phyloP scores from a whole-genome alignment of 1,140 invertebrate genomes.

The Ephestia elutella region DNA sequence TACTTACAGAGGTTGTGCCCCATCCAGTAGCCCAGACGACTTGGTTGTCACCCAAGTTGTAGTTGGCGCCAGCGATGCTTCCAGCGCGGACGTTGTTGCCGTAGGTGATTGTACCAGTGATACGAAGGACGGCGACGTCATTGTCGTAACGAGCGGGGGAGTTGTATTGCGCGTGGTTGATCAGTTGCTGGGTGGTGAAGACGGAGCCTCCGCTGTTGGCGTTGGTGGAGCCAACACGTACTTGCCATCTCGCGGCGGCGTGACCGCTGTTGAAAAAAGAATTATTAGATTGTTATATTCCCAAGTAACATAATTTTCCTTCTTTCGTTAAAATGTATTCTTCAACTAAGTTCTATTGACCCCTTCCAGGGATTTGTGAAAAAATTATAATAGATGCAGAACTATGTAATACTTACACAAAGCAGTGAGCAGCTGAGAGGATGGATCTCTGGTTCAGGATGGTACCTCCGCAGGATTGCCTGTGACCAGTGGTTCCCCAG shows the following conservation, averaged over 20 bases:
- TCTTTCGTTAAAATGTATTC: too few species aligned
- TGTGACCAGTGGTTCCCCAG: constrained; percentile 11
- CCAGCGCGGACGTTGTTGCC: constrained; percentile 17
- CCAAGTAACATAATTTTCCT: too few species aligned
- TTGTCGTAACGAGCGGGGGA: constrained; percentile 13
- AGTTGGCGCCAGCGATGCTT: constrained; percentile 25
- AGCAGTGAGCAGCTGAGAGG: constrained; percentile 34
- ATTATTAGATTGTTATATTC: too few species aligned
- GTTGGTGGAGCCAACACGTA: constrained; percentile 32
- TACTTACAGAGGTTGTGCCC: constrained; percentile 39
- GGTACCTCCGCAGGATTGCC: constrained; percentile 29
- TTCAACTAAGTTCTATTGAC: too few species aligned
- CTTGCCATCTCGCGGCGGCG: constrained; percentile 18
- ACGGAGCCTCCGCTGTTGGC: constrained; percentile 35
- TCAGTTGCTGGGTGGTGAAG: constrained; percentile 19
- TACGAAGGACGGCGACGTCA: constrained; percentile 27
- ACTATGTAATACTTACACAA: constrained; percentile 26
- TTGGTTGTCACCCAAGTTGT: constrained; percentile 23
- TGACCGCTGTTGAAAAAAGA: constrained; percentile 13
- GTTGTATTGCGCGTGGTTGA: constrained; percentile 29
- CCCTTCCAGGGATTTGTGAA: too few species aligned
- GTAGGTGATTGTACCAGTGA: constrained; percentile 38
- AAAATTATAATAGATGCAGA: too few species aligned
- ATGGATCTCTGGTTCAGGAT: constrained; percentile 31
- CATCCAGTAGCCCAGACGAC: constrained; percentile 39